A percentile compares a stretch with the other conserved stretches of the same genome.
Evolutionary conservation across 2,797 vertebrate genomes (phyloP).

Genomic region (Halcyon smyrnensis): DNA sequence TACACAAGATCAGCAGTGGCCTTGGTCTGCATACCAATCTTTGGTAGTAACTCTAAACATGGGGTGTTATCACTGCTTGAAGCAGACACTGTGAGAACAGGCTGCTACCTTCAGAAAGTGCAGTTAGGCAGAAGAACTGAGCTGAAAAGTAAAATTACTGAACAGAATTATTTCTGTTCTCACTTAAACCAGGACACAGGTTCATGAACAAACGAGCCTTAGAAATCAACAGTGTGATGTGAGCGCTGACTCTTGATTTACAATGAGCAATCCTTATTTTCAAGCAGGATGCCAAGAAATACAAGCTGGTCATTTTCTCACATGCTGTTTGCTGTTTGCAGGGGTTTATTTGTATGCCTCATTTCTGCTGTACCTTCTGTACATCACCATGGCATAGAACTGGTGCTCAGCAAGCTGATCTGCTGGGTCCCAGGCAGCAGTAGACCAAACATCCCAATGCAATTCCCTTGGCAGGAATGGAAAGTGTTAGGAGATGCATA

Average conservation of each 20-base stretch:
- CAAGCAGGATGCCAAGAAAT: neutral
- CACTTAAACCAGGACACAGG: no score
- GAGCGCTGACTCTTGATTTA: neutral
- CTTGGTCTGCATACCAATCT: no score
- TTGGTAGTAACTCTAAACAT: no score
- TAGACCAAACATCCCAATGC: neutral
- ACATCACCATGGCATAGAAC: accelerated
- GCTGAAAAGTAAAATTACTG: no score
- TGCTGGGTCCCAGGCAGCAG: neutral
- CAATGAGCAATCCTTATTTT: neutral
- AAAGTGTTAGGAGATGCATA: accelerated
- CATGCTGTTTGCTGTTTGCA: neutral
- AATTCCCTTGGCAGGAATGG: neutral
- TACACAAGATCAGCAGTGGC: no score
- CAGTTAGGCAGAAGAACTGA: no score
- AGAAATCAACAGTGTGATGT: accelerated
- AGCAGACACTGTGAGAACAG: no score
- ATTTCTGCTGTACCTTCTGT: neutral
- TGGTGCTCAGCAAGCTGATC: neutral
- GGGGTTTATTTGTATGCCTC: neutral
- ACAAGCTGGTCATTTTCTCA: neutral
- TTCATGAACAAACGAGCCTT: neutral
- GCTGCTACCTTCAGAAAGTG: no score
- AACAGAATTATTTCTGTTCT: no score
- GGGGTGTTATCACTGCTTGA: no score